phyloP scores from a whole-genome alignment of 2,113 vertebrate genomes.

The Zapus hudsonius region DNA sequence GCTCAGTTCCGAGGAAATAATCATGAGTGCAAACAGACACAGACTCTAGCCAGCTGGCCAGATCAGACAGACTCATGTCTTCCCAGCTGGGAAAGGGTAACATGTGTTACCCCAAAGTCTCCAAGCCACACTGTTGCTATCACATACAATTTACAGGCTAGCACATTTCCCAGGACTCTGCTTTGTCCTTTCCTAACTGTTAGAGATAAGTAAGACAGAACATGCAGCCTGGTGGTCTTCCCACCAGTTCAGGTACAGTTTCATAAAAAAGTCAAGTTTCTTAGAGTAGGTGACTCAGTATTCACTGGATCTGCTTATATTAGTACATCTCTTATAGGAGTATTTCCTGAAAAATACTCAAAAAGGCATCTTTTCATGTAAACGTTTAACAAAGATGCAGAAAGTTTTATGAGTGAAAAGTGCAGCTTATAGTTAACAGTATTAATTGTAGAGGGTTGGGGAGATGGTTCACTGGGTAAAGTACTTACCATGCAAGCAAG shows the following conservation, averaged over 20 bases:
- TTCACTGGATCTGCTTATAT: background rate
- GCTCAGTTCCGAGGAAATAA: background rate
- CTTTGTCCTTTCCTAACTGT: background rate
- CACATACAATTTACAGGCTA: background rate
- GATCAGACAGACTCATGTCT: background rate
- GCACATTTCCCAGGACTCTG: background rate
- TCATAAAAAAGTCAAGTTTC: background rate
- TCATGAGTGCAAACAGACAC: background rate
- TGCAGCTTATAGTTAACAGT: background rate
- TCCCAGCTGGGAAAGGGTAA: background rate
- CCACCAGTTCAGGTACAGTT: background rate
- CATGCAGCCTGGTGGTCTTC: background rate
- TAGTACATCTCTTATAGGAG: too few species aligned
- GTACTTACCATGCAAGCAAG: too few species aligned
- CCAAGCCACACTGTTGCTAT: too few species aligned
- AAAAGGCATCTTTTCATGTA: background rate
- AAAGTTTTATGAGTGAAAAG: background rate
- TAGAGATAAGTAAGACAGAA: background rate
- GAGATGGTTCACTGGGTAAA: too few species aligned
- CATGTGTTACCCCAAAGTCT: too few species aligned
- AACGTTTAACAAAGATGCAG: background rate
- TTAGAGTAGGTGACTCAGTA: background rate
- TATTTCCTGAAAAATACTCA: background rate
- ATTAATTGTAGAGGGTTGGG: background rate
- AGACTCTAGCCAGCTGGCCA: constrained; percentile 10